Conservation (phyloP, 2,888 invertebrate genomes). For the Timema podura region DNA sequence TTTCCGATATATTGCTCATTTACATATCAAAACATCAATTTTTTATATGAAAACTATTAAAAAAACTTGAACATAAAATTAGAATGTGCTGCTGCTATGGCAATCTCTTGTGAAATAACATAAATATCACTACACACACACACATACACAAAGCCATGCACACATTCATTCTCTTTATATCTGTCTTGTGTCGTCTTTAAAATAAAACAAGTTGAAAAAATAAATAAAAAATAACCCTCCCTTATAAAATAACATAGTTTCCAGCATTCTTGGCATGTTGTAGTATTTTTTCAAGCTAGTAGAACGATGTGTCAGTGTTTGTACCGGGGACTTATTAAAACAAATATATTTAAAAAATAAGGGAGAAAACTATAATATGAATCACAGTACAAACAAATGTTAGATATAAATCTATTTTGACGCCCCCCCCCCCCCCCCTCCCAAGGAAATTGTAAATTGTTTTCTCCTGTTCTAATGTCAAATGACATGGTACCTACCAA, state of each 20-base stretch:
- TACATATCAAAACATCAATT: too few relatives aligned
- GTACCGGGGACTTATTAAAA: constrained; percentile 17
- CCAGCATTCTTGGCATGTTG: constrained; percentile 28
- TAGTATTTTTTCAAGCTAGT: constrained; percentile 27
- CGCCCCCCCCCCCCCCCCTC: too few relatives aligned
- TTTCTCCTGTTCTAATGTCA: background rate
- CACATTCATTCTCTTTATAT: constrained; percentile 27
- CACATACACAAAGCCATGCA: constrained; percentile 4
- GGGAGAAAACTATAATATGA: constrained; percentile 16
- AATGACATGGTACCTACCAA: constrained; percentile 18
- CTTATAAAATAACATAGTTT: constrained; percentile 21
- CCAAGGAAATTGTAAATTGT: too few relatives aligned
- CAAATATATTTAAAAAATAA: too few relatives aligned
- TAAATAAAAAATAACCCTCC: constrained; percentile 2
- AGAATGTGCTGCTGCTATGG: constrained; percentile 23
- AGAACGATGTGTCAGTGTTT: constrained; percentile 27
- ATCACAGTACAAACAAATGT: constrained; percentile 29
- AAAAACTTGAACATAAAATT: constrained; percentile 19
- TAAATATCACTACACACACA: too few relatives aligned
- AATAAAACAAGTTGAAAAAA: too few relatives aligned
- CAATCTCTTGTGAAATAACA: constrained; percentile 22
- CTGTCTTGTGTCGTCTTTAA: constrained; percentile 1
- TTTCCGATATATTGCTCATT: too few relatives aligned
- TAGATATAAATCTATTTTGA: constrained; percentile 10
- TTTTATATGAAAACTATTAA: constrained; percentile 13